Evolutionary conservation across 2,113 vertebrate genomes (phyloP).

Genomic region (Sphyrna mokarran): DNA sequence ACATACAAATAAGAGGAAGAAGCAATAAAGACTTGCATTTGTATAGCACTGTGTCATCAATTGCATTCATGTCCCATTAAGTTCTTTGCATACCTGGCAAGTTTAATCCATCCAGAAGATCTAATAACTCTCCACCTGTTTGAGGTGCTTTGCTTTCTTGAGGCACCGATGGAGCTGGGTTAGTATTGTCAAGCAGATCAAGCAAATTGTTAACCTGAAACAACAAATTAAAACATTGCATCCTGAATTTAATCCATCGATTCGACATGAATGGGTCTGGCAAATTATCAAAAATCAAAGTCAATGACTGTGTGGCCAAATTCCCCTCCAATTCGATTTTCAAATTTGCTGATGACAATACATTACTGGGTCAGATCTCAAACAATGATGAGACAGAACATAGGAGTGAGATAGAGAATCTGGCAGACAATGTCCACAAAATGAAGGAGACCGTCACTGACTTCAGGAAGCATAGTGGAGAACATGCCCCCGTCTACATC

Average conservation of each 20-base stretch:
- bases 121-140: conserved; percentile 26
- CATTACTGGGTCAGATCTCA: too few species aligned
- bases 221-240: not conserved
- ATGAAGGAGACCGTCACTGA: too few species aligned
- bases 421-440: too few species aligned
- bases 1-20: not conserved
- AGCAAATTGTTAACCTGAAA: conserved; percentile 33
- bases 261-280: not conserved
- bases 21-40: not conserved
- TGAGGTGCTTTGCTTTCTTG: conserved; percentile 26
- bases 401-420: too few species aligned
- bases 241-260: not conserved
- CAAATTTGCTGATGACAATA: too few species aligned
- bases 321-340: too few species aligned
- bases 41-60: not conserved
- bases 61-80: too few species aligned
- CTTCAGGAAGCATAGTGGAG: too few species aligned
- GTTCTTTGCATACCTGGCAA: conserved; percentile 7
- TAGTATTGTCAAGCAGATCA: conserved; percentile 16
- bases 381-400: too few species aligned
- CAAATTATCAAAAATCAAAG: not conserved
- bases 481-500: too few species aligned
- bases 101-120: conserved; percentile 21
- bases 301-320: not conserved
- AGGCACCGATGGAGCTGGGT: conserved; percentile 20